Conservation (phyloP, 2,113 vertebrate species). For the Lamprotornis superbus region DNA sequence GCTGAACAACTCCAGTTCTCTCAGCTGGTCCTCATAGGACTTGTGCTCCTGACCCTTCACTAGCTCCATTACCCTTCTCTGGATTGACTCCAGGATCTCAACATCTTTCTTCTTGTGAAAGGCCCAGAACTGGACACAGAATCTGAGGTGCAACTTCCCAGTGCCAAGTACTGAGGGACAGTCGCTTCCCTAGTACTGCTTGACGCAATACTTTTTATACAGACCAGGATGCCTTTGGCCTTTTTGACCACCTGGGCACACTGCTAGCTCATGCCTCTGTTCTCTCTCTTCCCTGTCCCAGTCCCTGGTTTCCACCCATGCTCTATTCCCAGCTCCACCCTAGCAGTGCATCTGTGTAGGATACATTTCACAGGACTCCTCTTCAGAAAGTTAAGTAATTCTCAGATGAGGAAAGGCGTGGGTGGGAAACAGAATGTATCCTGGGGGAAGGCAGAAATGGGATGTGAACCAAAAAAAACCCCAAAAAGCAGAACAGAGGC, state of each 20-base stretch:
- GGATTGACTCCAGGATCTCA: not conserved
- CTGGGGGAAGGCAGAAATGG: constrained; percentile 13
- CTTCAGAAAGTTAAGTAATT: constrained; percentile 49
- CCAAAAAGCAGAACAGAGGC: not conserved
- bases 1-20: not conserved
- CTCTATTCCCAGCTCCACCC: constrained; percentile 36
- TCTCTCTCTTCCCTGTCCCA: not conserved
- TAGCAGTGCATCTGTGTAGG: constrained; percentile 23
- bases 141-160: not conserved
- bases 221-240: not conserved
- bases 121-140: not conserved
- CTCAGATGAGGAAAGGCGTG: constrained; percentile 12
- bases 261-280: not conserved
- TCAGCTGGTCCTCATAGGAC: rapidly evolving
- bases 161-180: not conserved
- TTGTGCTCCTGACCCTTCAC: not conserved
- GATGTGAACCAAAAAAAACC: not conserved
- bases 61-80: not conserved
- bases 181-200: not conserved
- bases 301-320: not conserved
- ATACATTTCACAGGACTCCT: constrained; percentile 47
- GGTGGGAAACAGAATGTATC: constrained; percentile 36
- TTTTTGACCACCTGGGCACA: not conserved
- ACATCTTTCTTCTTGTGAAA: not conserved
- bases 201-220: not conserved